Evolutionary conservation across 2,888 invertebrate species (phyloP).

Genomic region (Patella depressa): DNA sequence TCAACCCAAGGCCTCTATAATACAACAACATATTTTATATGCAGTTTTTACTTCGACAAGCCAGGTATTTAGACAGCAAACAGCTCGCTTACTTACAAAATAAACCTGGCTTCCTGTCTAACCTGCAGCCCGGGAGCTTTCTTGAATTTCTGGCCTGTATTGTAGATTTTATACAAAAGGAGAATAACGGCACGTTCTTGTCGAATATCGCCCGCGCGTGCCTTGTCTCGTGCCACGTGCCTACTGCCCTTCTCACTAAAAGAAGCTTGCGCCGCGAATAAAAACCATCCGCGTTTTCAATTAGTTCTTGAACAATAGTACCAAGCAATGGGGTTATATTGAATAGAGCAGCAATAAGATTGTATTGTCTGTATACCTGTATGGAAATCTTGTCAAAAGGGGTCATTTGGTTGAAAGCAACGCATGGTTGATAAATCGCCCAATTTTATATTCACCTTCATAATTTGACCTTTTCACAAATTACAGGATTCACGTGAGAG

Average conservation of each 20-base stretch:
- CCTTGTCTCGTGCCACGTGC: neutral
- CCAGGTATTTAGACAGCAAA: too few species aligned
- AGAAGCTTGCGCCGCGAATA: neutral
- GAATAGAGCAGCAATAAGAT: neutral
- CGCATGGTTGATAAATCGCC: slow-evolving; percentile 1
- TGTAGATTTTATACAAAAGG: too few species aligned
- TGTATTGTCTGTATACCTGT: slow-evolving; percentile 1
- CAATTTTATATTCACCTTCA: neutral
- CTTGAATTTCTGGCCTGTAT: too few species aligned
- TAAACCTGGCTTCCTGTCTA: too few species aligned
- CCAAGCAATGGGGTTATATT: neutral
- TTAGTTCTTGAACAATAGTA: slow-evolving; percentile 10
- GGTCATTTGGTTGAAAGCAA: slow-evolving; percentile 5
- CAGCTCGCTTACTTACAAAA: too few species aligned
- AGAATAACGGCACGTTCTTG: slow-evolving; percentile 2
- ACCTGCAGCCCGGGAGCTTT: too few species aligned
- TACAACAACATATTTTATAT: too few species aligned
- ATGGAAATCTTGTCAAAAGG: neutral
- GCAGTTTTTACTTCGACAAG: too few species aligned
- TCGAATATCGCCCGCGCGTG: slow-evolving; percentile 5
- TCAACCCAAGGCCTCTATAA: too few species aligned
- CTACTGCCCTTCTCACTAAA: slow-evolving; percentile 6
- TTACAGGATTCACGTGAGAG: slow-evolving; percentile 6
- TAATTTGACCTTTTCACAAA: neutral
- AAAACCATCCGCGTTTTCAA: slow-evolving; percentile 1